phyloP scores from a whole-genome alignment of 2,797 vertebrate species.

The Danionella dracula region DNA sequence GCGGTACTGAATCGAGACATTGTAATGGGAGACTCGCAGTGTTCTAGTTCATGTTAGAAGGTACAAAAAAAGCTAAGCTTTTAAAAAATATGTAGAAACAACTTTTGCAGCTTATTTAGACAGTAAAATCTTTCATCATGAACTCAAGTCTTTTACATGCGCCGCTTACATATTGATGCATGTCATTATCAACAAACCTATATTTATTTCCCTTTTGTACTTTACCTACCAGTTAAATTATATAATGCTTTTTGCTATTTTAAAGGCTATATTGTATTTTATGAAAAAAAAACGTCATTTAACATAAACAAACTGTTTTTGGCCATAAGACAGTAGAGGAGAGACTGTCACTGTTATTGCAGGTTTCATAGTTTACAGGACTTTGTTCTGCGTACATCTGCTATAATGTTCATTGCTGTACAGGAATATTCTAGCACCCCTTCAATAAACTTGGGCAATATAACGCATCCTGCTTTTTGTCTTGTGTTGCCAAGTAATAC shows the following conservation, averaged over 20 bases:
- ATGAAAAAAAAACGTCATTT: conserved; percentile 41
- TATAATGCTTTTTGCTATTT: conserved; percentile 40
- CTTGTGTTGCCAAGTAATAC: not conserved
- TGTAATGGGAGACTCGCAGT: too few relatives aligned
- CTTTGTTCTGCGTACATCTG: conserved; percentile 15
- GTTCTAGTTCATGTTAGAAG: conserved; percentile 39
- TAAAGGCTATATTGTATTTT: conserved; percentile 41
- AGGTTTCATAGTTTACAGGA: conserved; percentile 6
- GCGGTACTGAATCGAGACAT: conserved; percentile 45
- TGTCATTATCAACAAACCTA: conserved; percentile 42
- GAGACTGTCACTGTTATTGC: not conserved
- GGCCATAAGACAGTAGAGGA: conserved; percentile 2
- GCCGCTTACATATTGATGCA: conserved; percentile 47
- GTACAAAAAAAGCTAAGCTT: conserved; percentile 40
- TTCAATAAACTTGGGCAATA: conserved; percentile 25
- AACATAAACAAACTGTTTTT: conserved; percentile 41
- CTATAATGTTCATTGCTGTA: conserved; percentile 7
- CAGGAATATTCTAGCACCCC: conserved; percentile 14
- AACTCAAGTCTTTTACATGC: conserved; percentile 32
- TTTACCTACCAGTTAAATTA: conserved; percentile 35
- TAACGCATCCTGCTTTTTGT: not conserved
- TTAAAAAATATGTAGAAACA: conserved; percentile 41
- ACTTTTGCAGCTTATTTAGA: conserved; percentile 42
- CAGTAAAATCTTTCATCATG: too few relatives aligned
- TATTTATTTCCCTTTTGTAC: conserved; percentile 48